Base-by-base conservation (phyloP, 2,888 invertebrate genomes). In the Idaea aversata region DNA sequence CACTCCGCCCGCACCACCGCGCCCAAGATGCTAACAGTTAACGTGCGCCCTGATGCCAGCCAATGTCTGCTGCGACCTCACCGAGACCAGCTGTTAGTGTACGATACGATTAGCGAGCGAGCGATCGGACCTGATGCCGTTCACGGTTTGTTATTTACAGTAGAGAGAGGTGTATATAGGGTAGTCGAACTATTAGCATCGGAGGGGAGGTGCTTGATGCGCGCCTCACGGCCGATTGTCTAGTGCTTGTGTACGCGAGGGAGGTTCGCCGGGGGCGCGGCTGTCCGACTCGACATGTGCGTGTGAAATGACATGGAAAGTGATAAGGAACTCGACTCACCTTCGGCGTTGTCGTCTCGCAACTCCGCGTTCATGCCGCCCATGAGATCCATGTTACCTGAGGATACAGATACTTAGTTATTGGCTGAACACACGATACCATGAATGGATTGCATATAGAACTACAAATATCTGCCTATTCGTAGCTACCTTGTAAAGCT, bases 181-280 rank as follows among this genome's bases (percentile, higher is more conserved):
- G 16, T 16, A 7, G 58, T 15, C 58, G 35, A 35, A 61, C 61
- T 63, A 66, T 64, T 63, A 66, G 61, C 63, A 64, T 62, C 63
- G 60, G 63, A 16, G 58, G 16, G 16, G 58, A 16, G 16, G 58
- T 59, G 15, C 15, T 7, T 5, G 57, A 63, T 62, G 65, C 62
- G 63, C n/a, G 76, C 72, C 70, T 15, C 58, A 15, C 16, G 58
- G 58, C 58, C 58, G 58, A 16, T 47, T 13, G 47, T 47, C 47
- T 47, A 47, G 47, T 47, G 47, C 47, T 47, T 13, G 58, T 15
- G 58, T 15, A 7, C 58, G 59, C 25, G 25, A 82, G 74, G 76
- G 81, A 86, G 90, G 88, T 88, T 89, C 89, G 91, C 91, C 92
- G 91, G 92, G 92, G 92, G 92, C 92, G 92, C 92, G 92, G 92